Percentiles rank a stretch among this genome's conserved stretches.
Evolutionary conservation across 2,113 vertebrate species (phyloP).

Genomic region (Campylomormyrus tamandua): DNA sequence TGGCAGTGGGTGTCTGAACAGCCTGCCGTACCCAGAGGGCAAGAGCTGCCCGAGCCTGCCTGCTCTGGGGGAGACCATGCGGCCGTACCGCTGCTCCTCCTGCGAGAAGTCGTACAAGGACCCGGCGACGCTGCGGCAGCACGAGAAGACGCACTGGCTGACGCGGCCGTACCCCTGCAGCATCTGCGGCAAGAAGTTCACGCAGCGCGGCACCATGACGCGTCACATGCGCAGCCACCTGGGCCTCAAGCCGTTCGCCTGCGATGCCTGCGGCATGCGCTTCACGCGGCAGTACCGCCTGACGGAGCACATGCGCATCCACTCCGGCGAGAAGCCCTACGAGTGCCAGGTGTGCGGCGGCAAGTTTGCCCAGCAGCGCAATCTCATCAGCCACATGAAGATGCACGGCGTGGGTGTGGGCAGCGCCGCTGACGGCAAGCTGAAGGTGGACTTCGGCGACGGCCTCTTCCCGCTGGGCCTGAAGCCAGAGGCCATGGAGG

Average conservation of each 20-base stretch:
- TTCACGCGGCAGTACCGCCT: constrained; percentile 98
- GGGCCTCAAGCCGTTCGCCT: constrained; percentile 95
- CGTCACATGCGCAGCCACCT: constrained; percentile 98
- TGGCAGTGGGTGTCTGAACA: constrained; percentile 44
- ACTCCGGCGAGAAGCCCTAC: constrained; percentile 97
- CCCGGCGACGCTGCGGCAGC: constrained; percentile 90
- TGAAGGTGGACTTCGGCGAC: constrained; percentile 86
- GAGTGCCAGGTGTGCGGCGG: constrained; percentile 97
- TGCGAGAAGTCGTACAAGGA: constrained; percentile 99
- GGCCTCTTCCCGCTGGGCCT: constrained; percentile 86
- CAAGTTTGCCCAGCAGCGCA: constrained; percentile 97
- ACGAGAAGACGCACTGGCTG: constrained; percentile 98
- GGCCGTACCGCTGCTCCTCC: constrained; percentile 88
- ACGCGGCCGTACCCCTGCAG: constrained; percentile 95
- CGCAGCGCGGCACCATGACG: constrained; percentile 97
- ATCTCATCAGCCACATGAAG: constrained; percentile 99
- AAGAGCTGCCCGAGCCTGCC: constrained; percentile 51
- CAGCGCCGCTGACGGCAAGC: constrained; percentile 70
- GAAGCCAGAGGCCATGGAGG: constrained; percentile 88
- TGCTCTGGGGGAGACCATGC: constrained; percentile 74
- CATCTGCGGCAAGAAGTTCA: constrained; percentile 99
- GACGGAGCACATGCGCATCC: constrained; percentile 98
- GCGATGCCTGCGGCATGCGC: constrained; percentile 97
- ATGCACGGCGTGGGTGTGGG: constrained; percentile 82
- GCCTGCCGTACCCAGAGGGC: constrained; percentile 67